These are phyloP conservation scores for Copsychus sechellarum DNA, from an alignment of 2,113 vertebrate species.

Conservation along the genomic window DNA sequence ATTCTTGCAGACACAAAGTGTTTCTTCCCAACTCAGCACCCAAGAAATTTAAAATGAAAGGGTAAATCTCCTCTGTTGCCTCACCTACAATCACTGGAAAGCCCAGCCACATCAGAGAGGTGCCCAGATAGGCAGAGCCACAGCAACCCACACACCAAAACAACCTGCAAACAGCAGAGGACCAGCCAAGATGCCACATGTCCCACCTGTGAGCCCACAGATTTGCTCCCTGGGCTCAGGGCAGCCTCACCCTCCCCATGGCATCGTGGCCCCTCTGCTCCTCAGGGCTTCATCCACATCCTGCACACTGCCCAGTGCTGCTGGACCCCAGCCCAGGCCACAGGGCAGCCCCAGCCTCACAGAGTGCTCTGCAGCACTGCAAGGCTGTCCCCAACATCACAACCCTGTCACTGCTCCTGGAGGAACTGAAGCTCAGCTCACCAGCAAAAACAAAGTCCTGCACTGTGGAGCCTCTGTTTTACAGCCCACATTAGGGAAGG, in stretches of 20 bases:
- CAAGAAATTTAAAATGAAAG: neutral
- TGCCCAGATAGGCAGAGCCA: neutral
- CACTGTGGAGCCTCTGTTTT: slow-evolving; percentile 22
- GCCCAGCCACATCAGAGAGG: neutral
- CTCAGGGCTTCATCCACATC: neutral
- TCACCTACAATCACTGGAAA: neutral
- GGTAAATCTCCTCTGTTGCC: neutral
- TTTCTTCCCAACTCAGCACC: neutral
- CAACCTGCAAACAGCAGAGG: neutral
- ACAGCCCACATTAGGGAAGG: neutral
- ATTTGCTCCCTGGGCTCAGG: neutral
- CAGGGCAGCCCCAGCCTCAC: accelerated
- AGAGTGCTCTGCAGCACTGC: accelerated
- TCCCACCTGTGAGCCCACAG: neutral
- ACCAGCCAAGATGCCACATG: neutral
- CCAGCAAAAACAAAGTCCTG: slow-evolving; percentile 25
- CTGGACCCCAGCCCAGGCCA: accelerated
- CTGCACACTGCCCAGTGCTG: neutral
- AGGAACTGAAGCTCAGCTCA: neutral
- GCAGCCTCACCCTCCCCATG: neutral
- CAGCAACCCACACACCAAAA: neutral
- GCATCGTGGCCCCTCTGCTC: neutral
- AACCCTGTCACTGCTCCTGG: neutral
- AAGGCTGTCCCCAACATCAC: neutral
- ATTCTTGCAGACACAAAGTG: neutral